phyloP scores from a whole-genome alignment of 2,888 invertebrate species.

The Melieria picta region DNA sequence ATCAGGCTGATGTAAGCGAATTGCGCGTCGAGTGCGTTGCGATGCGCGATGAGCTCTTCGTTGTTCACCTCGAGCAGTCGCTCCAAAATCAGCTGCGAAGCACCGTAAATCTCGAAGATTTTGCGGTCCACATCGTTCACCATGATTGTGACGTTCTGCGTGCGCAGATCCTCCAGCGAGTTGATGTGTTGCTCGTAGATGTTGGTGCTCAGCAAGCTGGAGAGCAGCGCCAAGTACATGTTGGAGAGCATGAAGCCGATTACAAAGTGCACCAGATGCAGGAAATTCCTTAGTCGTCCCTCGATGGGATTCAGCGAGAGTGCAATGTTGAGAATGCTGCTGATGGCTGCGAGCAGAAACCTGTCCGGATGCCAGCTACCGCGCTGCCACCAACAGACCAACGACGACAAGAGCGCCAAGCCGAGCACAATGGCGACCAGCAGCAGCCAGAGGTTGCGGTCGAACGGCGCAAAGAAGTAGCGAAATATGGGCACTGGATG shows the following conservation, averaged over 20 bases:
- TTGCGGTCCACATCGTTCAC: background rate
- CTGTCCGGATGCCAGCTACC: slow-evolving; percentile 15
- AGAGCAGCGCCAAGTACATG: slow-evolving; percentile 16
- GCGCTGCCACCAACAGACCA: background rate
- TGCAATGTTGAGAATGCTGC: background rate
- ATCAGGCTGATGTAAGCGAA: slow-evolving; percentile 35
- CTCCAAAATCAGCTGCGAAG: background rate
- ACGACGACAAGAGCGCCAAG: background rate
- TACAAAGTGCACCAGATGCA: background rate
- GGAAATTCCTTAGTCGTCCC: background rate
- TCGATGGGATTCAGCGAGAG: background rate
- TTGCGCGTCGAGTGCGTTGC: slow-evolving; percentile 33
- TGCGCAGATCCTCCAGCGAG: slow-evolving; percentile 7
- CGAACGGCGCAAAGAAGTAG: slow-evolving; percentile 19
- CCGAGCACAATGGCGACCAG: background rate
- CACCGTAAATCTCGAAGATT: background rate
- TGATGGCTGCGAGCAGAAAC: slow-evolving; percentile 10
- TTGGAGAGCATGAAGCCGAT: slow-evolving; percentile 23
- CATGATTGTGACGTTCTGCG: slow-evolving; percentile 5
- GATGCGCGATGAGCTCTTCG: slow-evolving; percentile 9
- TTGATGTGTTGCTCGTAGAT: slow-evolving; percentile 24
- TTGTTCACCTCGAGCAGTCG: background rate
- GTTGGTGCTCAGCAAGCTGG: slow-evolving; percentile 21
- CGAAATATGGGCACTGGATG: slow-evolving; percentile 6
- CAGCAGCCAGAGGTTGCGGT: background rate